Conservation (phyloP, 2,113 vertebrate genomes). For the Actinemys pallida region DNA sequence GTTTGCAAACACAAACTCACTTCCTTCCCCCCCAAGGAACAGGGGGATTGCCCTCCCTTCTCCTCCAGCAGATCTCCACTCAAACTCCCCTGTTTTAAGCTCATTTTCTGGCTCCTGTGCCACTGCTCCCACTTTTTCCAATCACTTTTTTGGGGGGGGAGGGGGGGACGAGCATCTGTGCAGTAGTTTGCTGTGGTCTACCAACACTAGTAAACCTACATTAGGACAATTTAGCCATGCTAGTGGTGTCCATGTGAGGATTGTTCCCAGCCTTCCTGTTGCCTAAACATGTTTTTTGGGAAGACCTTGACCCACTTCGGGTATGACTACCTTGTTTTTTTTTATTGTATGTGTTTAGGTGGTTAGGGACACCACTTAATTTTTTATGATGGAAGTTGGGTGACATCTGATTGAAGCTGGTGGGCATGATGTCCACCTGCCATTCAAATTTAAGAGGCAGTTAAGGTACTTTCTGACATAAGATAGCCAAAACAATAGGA, state of each 20-base stretch:
- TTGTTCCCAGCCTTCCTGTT: not conserved
- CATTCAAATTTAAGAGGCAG: not conserved
- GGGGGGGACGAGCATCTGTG: not conserved
- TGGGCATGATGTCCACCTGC: not conserved
- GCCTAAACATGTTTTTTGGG: not conserved
- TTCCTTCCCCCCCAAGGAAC: not conserved
- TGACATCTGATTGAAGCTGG: not conserved
- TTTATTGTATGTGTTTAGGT: not conserved
- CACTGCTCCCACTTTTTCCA: not conserved
- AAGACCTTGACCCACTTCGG: not conserved
- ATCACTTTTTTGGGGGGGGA: not conserved
- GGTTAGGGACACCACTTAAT: not conserved
- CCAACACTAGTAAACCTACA: accelerated
- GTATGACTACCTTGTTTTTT: not conserved
- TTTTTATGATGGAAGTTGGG: not conserved
- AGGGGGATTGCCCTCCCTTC: not conserved
- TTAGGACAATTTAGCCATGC: not conserved
- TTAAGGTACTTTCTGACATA: not conserved
- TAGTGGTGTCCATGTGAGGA: not conserved
- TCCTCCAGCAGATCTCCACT: not conserved
- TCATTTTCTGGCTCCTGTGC: not conserved
- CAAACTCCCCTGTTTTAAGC: not conserved
- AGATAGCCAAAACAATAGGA: not conserved
- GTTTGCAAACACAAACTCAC: not conserved
- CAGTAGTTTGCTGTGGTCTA: not conserved